These are phyloP conservation scores for Aphis craccivora DNA, from an alignment of 1,140 invertebrate genomes.

Conservation along the genomic window DNA sequence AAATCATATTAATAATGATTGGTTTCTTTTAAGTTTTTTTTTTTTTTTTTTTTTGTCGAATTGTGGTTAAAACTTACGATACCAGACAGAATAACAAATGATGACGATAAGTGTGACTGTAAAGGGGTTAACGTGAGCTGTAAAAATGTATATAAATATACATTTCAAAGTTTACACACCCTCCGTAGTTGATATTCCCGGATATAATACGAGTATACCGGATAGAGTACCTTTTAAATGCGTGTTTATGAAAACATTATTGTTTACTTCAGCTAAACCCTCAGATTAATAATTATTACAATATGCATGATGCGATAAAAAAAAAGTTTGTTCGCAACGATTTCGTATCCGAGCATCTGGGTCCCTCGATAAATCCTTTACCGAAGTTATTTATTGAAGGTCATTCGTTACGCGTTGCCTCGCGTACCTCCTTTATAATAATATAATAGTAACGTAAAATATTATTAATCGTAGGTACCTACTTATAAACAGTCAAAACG, in stretches of 20 bases:
- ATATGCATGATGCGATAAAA: background rate
- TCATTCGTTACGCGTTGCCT: background rate
- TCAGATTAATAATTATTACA: conserved; percentile 13
- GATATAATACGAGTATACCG: no score
- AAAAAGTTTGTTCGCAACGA: background rate
- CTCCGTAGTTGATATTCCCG: background rate
- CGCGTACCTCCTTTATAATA: background rate
- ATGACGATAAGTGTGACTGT: background rate
- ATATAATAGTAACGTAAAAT: background rate
- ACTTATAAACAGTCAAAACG: background rate
- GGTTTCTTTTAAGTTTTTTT: background rate
- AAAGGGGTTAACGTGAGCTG: background rate
- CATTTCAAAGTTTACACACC: background rate
- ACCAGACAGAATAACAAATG: background rate
- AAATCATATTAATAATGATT: background rate
- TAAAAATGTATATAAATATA: background rate
- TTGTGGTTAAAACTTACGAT: background rate
- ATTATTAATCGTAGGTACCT: background rate
- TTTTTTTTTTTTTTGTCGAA: background rate
- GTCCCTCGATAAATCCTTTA: background rate
- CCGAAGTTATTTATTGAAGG: background rate
- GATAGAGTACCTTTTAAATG: background rate
- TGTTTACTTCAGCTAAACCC: background rate
- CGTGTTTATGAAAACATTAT: background rate
- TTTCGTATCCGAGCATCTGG: background rate